Conservation (phyloP, 2,888 invertebrate species). For the Cloeon dipterum region DNA sequence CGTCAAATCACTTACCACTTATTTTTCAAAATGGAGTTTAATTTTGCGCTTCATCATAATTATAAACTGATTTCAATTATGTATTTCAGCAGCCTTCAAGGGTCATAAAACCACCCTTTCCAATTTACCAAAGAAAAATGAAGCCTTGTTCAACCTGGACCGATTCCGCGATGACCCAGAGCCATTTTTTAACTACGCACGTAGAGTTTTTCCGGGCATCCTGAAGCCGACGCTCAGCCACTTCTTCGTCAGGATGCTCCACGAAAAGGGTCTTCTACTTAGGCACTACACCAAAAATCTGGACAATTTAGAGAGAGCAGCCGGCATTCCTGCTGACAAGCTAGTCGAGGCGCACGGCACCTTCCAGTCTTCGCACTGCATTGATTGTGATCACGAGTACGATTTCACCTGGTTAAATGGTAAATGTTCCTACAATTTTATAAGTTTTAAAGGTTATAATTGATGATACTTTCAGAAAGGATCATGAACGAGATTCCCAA, state of each 20-base stretch:
- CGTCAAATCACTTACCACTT: too few relatives aligned
- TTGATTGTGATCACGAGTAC: slow-evolving; percentile 48
- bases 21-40: too few relatives aligned
- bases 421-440: slow-evolving; percentile 13
- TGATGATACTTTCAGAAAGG: slow-evolving; percentile 30
- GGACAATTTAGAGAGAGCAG: slow-evolving; percentile 72
- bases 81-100: too few relatives aligned
- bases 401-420: slow-evolving; percentile 71
- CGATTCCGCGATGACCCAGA: slow-evolving; percentile 72
- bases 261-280: slow-evolving; percentile 46
- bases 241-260: slow-evolving; percentile 67
- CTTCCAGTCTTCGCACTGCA: slow-evolving; percentile 69
- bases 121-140: too few relatives aligned
- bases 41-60: too few relatives aligned
- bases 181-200: slow-evolving; percentile 80
- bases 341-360: slow-evolving; percentile 90
- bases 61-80: too few relatives aligned
- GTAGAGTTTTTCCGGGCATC: slow-evolving; percentile 66
- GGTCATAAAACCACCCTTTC: too few relatives aligned
- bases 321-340: slow-evolving; percentile 61
- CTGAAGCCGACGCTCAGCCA: slow-evolving; percentile 79
- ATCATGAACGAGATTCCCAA: slow-evolving; percentile 55
- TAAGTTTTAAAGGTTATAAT: too few relatives aligned
- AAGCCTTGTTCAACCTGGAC: too few relatives aligned
- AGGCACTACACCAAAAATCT: slow-evolving; percentile 49